These are phyloP conservation scores for Leptinotarsa tumamoca DNA, from an alignment of 2,888 invertebrate species.

Conservation along the genomic window DNA sequence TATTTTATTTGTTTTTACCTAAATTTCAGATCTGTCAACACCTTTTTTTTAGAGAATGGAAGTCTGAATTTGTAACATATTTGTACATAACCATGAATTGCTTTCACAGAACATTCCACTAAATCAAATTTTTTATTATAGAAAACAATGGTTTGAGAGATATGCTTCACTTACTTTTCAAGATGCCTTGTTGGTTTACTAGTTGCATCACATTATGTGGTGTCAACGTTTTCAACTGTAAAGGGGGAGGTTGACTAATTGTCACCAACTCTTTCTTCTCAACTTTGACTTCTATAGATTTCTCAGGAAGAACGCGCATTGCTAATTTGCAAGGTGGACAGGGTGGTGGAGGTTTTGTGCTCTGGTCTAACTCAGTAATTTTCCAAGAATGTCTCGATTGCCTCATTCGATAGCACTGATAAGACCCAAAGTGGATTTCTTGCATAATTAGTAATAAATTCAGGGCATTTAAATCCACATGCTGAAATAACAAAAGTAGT, in stretches of 20 bases:
- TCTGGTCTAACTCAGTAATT: constrained; percentile 73
- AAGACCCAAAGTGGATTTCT: constrained; percentile 80
- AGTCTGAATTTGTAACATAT: no score
- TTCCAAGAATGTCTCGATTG: constrained; percentile 79
- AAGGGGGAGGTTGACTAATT: constrained; percentile 36
- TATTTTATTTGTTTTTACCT: no score
- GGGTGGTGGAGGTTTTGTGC: constrained; percentile 71
- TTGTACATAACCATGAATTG: no score
- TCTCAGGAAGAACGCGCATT: constrained; percentile 54
- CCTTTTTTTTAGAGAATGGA: no score
- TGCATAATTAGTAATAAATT: constrained; percentile 77
- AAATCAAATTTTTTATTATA: no score
- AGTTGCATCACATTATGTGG: constrained; percentile 65
- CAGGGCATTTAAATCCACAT: constrained; percentile 74
- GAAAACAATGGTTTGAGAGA: no score
- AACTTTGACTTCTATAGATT: constrained; percentile 44
- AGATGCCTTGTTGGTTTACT: constrained; percentile 70
- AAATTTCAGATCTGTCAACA: no score
- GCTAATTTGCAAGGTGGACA: constrained; percentile 70
- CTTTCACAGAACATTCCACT: no score
- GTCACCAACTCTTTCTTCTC: constrained; percentile 37
- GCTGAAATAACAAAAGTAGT: constrained; percentile 64
- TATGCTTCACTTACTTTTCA: constrained; percentile 58
- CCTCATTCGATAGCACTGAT: constrained; percentile 85
- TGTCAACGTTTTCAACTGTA: constrained; percentile 35